Percentiles rank a stretch among this genome's conserved stretches.
Conservation (phyloP, 2,113 vertebrate genomes). For the Mesocricetus auratus region DNA sequence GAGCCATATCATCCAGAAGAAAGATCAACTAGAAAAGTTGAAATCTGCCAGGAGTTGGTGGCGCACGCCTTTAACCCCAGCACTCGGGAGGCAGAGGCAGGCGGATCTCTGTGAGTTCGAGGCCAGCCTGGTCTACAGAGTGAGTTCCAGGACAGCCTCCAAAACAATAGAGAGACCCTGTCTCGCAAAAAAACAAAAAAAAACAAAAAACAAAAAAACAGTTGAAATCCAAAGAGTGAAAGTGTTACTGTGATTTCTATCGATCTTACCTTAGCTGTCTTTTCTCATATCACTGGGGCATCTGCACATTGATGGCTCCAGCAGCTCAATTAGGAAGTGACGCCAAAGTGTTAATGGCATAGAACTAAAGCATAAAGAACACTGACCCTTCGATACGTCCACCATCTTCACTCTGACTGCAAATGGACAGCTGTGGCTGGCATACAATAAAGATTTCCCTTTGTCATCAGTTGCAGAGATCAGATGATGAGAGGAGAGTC, state of each 20-base stretch:
- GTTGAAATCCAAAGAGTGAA: not conserved
- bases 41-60: too few relatives aligned
- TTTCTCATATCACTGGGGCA: not conserved
- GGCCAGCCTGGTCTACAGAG: too few relatives aligned
- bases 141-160: too few relatives aligned
- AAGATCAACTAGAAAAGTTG: conserved; percentile 44
- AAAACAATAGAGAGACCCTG: too few relatives aligned
- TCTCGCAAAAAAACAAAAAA: too few relatives aligned
- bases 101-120: too few relatives aligned
- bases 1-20: not conserved
- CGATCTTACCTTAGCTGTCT: not conserved
- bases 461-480: not conserved
- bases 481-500: not conserved
- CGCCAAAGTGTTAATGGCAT: not conserved
- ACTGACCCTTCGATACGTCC: not conserved
- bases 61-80: too few relatives aligned
- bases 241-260: conserved; percentile 4
- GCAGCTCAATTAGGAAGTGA: conserved; percentile 1
- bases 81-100: too few relatives aligned
- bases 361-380: not conserved
- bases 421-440: not conserved
- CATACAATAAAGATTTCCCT: not conserved
- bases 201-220: too few relatives aligned
- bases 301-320: conserved; percentile 17
- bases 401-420: not conserved